Conservation (phyloP, 2,888 invertebrate genomes). For the Zaprionus obscuricornis region DNA sequence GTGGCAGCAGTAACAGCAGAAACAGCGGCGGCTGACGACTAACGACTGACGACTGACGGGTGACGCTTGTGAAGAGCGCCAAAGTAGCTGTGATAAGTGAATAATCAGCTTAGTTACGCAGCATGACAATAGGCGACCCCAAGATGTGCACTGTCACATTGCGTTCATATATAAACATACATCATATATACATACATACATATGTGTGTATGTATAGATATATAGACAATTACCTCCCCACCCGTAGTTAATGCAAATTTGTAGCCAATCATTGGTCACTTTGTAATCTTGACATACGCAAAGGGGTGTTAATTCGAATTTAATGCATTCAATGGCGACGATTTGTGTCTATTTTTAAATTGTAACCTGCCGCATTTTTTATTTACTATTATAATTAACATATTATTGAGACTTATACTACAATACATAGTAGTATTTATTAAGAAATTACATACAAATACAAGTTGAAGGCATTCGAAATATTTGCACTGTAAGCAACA, state of each 20-base stretch:
- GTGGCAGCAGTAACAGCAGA: slow-evolving; percentile 33
- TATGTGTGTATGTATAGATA: background rate
- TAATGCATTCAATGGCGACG: slow-evolving; percentile 25
- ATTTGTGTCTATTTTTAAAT: slow-evolving; percentile 42
- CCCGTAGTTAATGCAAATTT: slow-evolving; percentile 54
- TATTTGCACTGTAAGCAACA: too few species aligned
- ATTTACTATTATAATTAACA: slow-evolving; percentile 36
- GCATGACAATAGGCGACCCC: slow-evolving; percentile 43
- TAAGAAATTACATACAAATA: slow-evolving; percentile 11
- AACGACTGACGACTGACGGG: too few species aligned
- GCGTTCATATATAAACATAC: background rate
- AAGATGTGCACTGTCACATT: slow-evolving; percentile 31
- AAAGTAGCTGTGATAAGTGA: slow-evolving; percentile 72
- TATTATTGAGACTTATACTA: slow-evolving; percentile 26
- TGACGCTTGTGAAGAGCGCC: slow-evolving; percentile 58
- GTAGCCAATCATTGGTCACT: slow-evolving; percentile 57
- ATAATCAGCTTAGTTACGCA: slow-evolving; percentile 70
- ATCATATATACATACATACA: background rate
- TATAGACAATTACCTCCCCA: background rate
- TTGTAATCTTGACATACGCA: slow-evolving; percentile 18
- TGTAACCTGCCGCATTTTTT: background rate
- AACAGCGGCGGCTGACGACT: too few species aligned
- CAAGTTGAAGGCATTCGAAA: background rate
- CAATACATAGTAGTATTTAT: slow-evolving; percentile 24
- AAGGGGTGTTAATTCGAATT: slow-evolving; percentile 48